Conservation (phyloP, 2,797 vertebrate genomes). For the Columba guinea region DNA sequence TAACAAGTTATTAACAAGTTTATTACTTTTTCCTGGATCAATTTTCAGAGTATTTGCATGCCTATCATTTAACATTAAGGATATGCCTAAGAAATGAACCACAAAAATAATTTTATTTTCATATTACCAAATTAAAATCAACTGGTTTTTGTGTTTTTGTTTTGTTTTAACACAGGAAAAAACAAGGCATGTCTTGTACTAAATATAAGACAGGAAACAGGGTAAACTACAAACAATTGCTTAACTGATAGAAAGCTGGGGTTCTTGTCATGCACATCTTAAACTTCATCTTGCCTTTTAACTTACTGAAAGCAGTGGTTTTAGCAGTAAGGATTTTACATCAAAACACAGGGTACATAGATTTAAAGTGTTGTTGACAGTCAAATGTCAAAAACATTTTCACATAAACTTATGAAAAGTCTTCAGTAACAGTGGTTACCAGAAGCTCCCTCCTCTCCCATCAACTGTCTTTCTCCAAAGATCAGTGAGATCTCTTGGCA, state of each 20-base stretch:
- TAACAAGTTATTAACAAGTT: not conserved
- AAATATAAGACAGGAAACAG: not conserved
- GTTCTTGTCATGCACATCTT: not conserved
- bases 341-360: not conserved
- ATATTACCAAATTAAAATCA: not conserved
- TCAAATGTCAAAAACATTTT: not conserved
- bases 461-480: not conserved
- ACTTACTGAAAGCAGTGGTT: not conserved
- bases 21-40: slow-evolving; percentile 32
- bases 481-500: not conserved
- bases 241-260: not conserved
- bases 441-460: not conserved
- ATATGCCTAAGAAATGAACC: not conserved
- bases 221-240: not conserved
- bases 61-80: not conserved
- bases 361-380: not conserved
- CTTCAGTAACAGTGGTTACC: not conserved
- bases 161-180: not conserved
- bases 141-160: not conserved
- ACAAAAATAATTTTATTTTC: not conserved
- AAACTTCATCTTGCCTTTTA: not conserved
- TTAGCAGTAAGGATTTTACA: not conserved
- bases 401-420: not conserved
- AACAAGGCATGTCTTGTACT: not conserved
- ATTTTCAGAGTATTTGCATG: slow-evolving; percentile 19